Percentiles rank a stretch among this genome's conserved stretches.
Conservation (phyloP, 1,140 invertebrate species). For the Hirudo medicinalis region DNA sequence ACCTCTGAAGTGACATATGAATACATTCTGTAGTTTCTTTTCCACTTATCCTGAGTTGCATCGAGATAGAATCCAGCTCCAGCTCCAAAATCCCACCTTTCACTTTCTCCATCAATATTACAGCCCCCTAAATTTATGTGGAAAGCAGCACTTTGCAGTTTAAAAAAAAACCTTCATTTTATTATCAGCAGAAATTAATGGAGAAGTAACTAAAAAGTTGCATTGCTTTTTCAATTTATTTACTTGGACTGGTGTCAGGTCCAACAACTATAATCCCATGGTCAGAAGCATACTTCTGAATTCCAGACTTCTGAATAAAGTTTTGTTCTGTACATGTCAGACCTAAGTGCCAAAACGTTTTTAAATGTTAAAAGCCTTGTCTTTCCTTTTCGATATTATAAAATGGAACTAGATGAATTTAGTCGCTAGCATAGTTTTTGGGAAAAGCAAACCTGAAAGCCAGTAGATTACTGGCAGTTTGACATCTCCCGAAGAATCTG, state of each 20-base stretch:
- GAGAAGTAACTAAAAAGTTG: neutral
- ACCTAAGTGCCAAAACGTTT: constrained; percentile 39
- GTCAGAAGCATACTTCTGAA: constrained; percentile 61
- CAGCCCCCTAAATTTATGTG: constrained; percentile 50
- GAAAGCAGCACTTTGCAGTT: neutral
- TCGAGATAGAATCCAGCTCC: constrained; percentile 93
- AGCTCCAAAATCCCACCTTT: constrained; percentile 81
- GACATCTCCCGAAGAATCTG: constrained; percentile 44
- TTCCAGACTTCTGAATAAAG: constrained; percentile 86
- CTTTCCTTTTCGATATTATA: neutral
- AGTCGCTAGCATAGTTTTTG: neutral
- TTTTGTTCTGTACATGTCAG: constrained; percentile 90
- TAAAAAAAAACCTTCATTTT: neutral
- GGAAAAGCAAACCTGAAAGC: constrained; percentile 55
- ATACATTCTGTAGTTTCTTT: constrained; percentile 86
- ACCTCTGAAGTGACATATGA: constrained; percentile 82
- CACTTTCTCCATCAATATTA: constrained; percentile 71
- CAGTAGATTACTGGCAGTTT: constrained; percentile 77
- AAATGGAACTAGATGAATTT: neutral
- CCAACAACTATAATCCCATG: constrained; percentile 35
- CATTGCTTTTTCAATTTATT: constrained; percentile 27
- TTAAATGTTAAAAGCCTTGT: constrained; percentile 8
- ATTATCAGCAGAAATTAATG: neutral
- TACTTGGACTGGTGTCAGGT: constrained; percentile 86
- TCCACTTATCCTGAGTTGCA: constrained; percentile 79